phyloP scores from a whole-genome alignment of 1,140 invertebrate species.

The Pemphigus obesinymphae region DNA sequence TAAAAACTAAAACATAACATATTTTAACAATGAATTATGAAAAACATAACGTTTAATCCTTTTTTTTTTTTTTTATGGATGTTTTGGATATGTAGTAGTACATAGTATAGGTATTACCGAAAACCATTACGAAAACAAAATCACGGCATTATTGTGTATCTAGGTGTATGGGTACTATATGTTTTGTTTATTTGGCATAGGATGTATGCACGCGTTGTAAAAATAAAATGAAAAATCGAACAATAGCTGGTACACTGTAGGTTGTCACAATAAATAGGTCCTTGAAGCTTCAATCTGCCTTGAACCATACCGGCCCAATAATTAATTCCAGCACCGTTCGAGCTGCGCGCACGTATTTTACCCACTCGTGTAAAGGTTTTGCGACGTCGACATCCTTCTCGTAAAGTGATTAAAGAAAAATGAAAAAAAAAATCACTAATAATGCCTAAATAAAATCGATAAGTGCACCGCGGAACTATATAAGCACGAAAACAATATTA shows the following conservation, averaged over 20 bases:
- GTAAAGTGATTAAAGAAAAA: neutral
- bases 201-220: neutral
- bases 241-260: constrained; percentile 32
- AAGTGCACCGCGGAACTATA: no score
- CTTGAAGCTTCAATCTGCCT: constrained; percentile 39
- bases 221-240: constrained; percentile 18
- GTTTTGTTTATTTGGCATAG: constrained; percentile 40
- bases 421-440: neutral
- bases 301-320: constrained; percentile 37
- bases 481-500: neutral
- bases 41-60: no score
- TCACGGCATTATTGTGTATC: neutral
- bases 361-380: constrained; percentile 31
- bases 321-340: constrained; percentile 37
- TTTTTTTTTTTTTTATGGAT: no score
- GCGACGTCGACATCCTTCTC: constrained; percentile 32
- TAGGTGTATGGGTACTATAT: no score
- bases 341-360: neutral
- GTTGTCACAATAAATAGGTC: constrained; percentile 39
- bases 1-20: no score
- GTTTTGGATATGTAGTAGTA: no score
- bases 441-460: neutral
- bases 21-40: no score
- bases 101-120: no score
- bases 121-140: constrained; percentile 21